Base-by-base conservation (phyloP, 2,888 invertebrate genomes). In the Tyria jacobaeae region DNA sequence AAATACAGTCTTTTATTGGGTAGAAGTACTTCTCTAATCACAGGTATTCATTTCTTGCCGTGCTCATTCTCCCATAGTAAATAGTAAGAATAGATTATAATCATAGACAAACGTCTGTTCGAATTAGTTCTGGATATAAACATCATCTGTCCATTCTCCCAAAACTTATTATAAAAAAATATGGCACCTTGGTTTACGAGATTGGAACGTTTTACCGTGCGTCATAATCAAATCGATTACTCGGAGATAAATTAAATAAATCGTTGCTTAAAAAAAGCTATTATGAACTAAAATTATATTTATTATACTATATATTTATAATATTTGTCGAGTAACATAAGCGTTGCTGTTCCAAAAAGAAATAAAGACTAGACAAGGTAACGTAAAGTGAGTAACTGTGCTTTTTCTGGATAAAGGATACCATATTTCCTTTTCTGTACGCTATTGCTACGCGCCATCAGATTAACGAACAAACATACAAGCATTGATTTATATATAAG, bases 141-240 rank as follows among this genome's bases (percentile, higher is more conserved):
- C 41, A 21, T 41, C 41, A 21, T 21, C 17, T 17, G 3, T 41
- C 17, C n/a, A 9, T 17, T 21, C 12, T 10, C 21, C 10, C 41
- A 41, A n/a, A n/a, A n/a, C n/a, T 41, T 10, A 41, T 41, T 17
- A 2, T 17, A 17, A 41, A 7, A 6, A 41, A 50, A 27, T 27
- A 31, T 31, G 5, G 17, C 17, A 27, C 12, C 21, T 31, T 54
- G 17, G 27, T 25, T 0, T 7, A 3, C n/a, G 27, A 25, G 9
- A 50, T 49, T 50, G 15, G 15, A 41, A 31, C 57, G 51, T 51
- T 41, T 41, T 49, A 21, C 31, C 51, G 34, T 52, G 44, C 39
- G 24, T 41, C 14, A 34, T 34, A 34, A 21, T 24, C n/a, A 9
- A 21, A 51, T 14, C 24, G 31, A 41, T 21, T 37, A 49, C 31